A percentile compares a stretch with the other conserved stretches of the same genome.
These are phyloP conservation scores for Micromys minutus DNA, from an alignment of 2,113 vertebrate genomes.

Conservation along the genomic window DNA sequence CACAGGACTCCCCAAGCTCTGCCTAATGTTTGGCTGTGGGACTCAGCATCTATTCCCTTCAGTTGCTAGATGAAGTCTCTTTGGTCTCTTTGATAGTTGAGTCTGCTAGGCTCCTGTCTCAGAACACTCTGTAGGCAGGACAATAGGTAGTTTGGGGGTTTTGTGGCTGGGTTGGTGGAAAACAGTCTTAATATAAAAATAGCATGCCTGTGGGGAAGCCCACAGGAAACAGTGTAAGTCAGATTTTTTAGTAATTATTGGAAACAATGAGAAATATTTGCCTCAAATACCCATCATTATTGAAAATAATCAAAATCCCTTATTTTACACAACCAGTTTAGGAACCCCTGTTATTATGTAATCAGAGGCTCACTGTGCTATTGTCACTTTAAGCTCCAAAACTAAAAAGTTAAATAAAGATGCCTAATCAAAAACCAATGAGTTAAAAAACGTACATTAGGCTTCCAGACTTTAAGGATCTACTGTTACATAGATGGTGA, in stretches of 20 bases:
- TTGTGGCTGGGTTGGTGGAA: neutral
- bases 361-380: neutral
- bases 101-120: neutral
- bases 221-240: neutral
- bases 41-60: neutral
- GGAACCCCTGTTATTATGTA: neutral
- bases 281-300: neutral
- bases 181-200: neutral
- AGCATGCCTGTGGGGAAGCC: neutral
- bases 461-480: neutral
- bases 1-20: neutral
- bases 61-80: neutral
- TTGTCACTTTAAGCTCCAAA: neutral
- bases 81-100: neutral
- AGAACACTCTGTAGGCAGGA: neutral
- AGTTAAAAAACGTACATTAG: neutral
- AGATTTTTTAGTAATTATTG: neutral
- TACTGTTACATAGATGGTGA: neutral
- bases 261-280: constrained; percentile 8
- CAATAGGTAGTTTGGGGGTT: neutral
- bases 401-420: neutral
- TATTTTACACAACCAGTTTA: constrained; percentile 7
- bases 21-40: neutral
- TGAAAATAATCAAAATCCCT: neutral
- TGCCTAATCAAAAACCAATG: neutral